Conservation (phyloP, 2,113 vertebrate genomes). For the Daubentonia madagascariensis region DNA sequence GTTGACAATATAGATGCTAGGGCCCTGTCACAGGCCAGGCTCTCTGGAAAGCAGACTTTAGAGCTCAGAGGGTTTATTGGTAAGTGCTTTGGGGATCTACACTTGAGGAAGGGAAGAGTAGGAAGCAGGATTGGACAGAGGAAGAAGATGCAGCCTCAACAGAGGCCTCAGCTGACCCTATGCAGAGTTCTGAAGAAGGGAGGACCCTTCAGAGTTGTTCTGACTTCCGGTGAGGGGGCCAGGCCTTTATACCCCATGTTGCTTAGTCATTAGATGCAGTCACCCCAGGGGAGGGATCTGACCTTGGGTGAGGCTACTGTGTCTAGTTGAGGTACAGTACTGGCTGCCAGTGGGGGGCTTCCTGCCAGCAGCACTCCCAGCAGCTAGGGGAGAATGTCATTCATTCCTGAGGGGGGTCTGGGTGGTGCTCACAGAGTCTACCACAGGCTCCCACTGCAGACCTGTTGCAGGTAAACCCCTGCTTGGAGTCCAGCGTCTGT, state of each 20-base stretch:
- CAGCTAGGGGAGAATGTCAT: neutral
- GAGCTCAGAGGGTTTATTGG: neutral
- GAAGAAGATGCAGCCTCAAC: fast-evolving
- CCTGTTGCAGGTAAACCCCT: neutral
- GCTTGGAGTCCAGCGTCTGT: neutral
- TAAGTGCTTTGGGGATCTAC: neutral
- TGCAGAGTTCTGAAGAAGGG: neutral
- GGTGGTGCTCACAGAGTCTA: neutral
- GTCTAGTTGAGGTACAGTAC: neutral
- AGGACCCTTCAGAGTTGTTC: neutral
- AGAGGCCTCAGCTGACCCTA: fast-evolving
- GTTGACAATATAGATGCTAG: neutral
- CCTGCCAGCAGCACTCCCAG: neutral
- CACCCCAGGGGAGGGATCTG: neutral
- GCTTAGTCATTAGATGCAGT: too few relatives aligned
- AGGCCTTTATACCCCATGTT: neutral
- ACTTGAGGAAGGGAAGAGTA: neutral
- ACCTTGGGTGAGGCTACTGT: neutral
- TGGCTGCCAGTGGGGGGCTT: neutral
- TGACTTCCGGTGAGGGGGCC: neutral
- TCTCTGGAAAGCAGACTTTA: neutral
- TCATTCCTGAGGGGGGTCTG: neutral
- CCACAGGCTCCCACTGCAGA: neutral
- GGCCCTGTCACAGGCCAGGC: neutral
- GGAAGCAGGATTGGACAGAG: neutral